These are phyloP conservation scores for Zenarchopterus dispar DNA, from an alignment of 2,797 vertebrate genomes.

Conservation along the genomic window DNA sequence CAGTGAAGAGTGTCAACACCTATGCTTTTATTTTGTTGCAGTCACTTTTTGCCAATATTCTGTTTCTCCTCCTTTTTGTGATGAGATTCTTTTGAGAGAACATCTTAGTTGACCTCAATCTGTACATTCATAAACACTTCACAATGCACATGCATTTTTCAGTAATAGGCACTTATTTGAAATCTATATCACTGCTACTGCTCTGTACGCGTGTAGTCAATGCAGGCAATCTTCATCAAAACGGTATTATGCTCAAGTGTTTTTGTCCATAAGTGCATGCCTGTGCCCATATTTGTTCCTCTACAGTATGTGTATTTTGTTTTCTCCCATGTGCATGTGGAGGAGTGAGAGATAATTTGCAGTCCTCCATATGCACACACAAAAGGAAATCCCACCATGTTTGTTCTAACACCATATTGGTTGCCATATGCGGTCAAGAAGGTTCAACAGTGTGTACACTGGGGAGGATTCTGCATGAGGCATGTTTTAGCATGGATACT, in stretches of 20 bases:
- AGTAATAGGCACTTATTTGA: constrained; percentile 13
- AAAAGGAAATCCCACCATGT: constrained; percentile 20
- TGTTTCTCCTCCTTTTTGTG: constrained; percentile 9
- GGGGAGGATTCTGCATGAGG: constrained; percentile 23
- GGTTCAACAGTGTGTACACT: constrained; percentile 30
- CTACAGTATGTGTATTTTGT: neutral
- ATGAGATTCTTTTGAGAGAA: constrained; percentile 11
- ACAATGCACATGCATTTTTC: constrained; percentile 11
- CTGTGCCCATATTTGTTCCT: no score
- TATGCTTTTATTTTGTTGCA: constrained; percentile 20
- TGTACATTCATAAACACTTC: constrained; percentile 15
- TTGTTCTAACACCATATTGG: constrained; percentile 35
- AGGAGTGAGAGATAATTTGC: constrained; percentile 4
- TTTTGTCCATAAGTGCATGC: neutral
- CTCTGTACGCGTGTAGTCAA: constrained; percentile 1
- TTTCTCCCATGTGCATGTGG: neutral
- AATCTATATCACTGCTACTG: constrained; percentile 15
- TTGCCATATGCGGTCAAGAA: constrained; percentile 19
- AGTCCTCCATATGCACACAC: neutral
- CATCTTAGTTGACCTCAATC: constrained; percentile 31
- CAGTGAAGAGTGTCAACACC: constrained; percentile 22
- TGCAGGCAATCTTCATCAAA: neutral
- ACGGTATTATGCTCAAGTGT: neutral
- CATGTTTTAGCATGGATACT: constrained; percentile 23
- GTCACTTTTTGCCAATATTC: constrained; percentile 8